A percentile compares a stretch with the other conserved stretches of the same genome.
These are phyloP conservation scores for Tenrec ecaudatus DNA, from an alignment of 2,113 vertebrate species.

Conservation along the genomic window DNA sequence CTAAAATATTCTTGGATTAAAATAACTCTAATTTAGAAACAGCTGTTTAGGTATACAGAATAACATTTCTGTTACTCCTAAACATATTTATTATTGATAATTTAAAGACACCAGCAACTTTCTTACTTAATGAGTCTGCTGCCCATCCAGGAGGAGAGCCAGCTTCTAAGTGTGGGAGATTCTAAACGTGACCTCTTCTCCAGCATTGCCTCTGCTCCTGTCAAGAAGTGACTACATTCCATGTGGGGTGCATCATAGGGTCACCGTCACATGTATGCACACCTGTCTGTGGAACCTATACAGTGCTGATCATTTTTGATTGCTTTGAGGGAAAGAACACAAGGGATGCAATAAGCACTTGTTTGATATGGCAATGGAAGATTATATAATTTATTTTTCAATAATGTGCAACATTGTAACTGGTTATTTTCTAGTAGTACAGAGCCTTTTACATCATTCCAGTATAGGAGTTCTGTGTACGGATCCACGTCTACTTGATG, in stretches of 20 bases:
- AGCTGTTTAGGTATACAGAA: not conserved
- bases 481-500: too few species aligned
- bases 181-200: slow-evolving; percentile 1
- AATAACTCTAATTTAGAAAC: not conserved
- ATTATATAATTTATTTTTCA: not conserved
- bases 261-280: not conserved
- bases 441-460: slow-evolving; percentile 21
- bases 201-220: not conserved
- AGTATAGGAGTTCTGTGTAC: not conserved
- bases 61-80: not conserved
- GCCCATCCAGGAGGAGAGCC: not conserved
- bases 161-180: not conserved
- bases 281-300: not conserved
- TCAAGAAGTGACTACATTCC: not conserved
- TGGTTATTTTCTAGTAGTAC: slow-evolving; percentile 14
- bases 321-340: not conserved
- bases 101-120: not conserved
- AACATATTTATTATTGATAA: not conserved
- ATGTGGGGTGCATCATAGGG: not conserved
- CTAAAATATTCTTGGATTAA: not conserved
- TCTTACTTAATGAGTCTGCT: not conserved
- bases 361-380: not conserved
- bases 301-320: not conserved
- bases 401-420: not conserved
- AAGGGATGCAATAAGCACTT: not conserved